phyloP scores from a whole-genome alignment of 2,797 vertebrate genomes.

The Hydrolagus colliei region DNA sequence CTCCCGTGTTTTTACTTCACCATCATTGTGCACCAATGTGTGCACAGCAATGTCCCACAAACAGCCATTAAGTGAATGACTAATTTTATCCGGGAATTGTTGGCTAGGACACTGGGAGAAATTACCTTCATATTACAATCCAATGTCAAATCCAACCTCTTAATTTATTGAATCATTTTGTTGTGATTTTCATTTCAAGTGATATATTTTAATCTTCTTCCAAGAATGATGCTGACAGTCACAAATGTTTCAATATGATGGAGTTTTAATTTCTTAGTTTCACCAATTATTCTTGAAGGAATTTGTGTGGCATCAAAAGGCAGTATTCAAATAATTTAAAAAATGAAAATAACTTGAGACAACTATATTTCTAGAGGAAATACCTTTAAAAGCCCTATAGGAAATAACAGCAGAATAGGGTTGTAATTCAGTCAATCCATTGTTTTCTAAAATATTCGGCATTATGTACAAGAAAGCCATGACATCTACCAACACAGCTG shows the following conservation, averaged over 20 bases:
- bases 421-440: conserved; percentile 48
- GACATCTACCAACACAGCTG: conserved; percentile 43
- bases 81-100: too few species aligned
- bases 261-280: neutral
- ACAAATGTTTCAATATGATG: neutral
- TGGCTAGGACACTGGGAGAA: neutral
- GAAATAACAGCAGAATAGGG: conserved; percentile 45
- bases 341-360: neutral
- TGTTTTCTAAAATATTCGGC: conserved; percentile 42
- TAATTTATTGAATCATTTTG: neutral
- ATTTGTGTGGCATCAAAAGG: neutral
- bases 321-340: neutral
- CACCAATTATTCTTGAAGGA: neutral
- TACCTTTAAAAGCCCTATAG: conserved; percentile 44
- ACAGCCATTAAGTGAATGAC: too few species aligned
- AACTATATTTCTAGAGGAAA: conserved; percentile 37
- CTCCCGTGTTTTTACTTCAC: too few species aligned
- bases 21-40: too few species aligned
- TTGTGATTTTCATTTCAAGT: neutral
- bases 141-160: neutral
- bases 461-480: conserved; percentile 42
- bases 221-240: neutral
- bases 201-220: neutral
- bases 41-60: too few species aligned
- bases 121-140: neutral